Base-by-base conservation (phyloP, 2,888 invertebrate species). In the Pomacea canaliculata region DNA sequence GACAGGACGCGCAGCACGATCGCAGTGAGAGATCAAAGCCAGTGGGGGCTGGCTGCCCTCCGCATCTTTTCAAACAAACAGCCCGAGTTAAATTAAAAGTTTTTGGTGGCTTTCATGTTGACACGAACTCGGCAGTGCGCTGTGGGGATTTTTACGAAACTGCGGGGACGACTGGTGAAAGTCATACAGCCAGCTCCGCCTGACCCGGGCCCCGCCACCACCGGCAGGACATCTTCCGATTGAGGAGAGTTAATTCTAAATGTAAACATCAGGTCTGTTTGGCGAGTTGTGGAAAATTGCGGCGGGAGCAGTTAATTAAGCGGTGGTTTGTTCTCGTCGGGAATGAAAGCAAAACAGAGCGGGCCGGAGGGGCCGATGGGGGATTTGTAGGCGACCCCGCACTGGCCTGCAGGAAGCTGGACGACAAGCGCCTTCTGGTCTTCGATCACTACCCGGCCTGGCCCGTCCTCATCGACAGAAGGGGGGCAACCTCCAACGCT, bases 231-330 rank as follows among this genome's bases (percentile, higher is more conserved):
- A 27, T 72, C 66, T 16, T 51, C 65, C 49, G 66, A 46, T 67
- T 48, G 27, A 69, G 73, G 49, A 68, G 68, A 69, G 60, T 56
- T 68, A 69, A 73, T 73, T 73, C 73, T 68, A 60, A 27, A 68
- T 37, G 69, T 67, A 73, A 73, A 73, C 73, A 73, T 10, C 13
- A 62, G 60, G 68, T 73, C 62, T 73, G 73, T 73, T 73, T 73
- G 73, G 46, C 7, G 73, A 59, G 69, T 67, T 68, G 73, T 69
- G 67, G 69, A 73, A 73, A 23, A 67, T 73, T 60, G 67, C 59
- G 73, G 60, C 23, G 19, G 67, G 68, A 60, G 60, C 13, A 48
- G 59, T 73, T 73, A 73, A 73, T 73, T 73, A 73, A 73, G 48
- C 37, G 69, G 7, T 60, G 62, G 73, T 73, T 73, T 73, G 73